A percentile compares a stretch with the other conserved stretches of the same genome.
These are phyloP conservation scores for Lepisosteus oculatus DNA, from an alignment of 2,113 vertebrate species.

Conservation along the genomic window DNA sequence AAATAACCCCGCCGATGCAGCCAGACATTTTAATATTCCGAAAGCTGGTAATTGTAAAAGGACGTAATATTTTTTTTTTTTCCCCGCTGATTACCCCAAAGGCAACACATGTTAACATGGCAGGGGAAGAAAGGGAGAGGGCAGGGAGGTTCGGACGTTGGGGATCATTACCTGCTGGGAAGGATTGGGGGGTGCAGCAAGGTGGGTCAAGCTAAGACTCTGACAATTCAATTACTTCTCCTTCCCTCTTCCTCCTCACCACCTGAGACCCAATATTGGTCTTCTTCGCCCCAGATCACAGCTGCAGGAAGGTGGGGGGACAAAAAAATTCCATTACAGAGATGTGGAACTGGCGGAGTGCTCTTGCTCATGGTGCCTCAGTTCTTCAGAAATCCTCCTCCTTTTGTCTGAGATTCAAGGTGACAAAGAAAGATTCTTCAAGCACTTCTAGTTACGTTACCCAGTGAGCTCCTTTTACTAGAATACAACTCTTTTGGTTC, in stretches of 20 bases:
- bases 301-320: too few relatives aligned
- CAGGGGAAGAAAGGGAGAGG: constrained; percentile 69
- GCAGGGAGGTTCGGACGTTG: constrained; percentile 70
- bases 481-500: constrained; percentile 58
- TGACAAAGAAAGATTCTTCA: constrained; percentile 23
- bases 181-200: not conserved
- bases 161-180: not conserved
- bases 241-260: constrained; percentile 13
- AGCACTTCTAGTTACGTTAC: too few relatives aligned
- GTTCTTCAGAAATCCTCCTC: constrained; percentile 65
- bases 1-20: constrained; percentile 90
- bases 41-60: constrained; percentile 97
- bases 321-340: constrained; percentile 29
- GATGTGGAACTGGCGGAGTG: constrained; percentile 45
- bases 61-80: constrained; percentile 82
- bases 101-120: constrained; percentile 78
- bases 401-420: constrained; percentile 54
- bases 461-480: too few relatives aligned
- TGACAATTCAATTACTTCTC: constrained; percentile 14
- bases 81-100: constrained; percentile 84
- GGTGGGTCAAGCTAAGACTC: constrained; percentile 13
- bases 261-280: too few relatives aligned
- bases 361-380: constrained; percentile 66
- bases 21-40: constrained; percentile 99
- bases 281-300: too few relatives aligned